Base-by-base conservation (phyloP, 1,140 invertebrate species). In the Aphis craccivora region DNA sequence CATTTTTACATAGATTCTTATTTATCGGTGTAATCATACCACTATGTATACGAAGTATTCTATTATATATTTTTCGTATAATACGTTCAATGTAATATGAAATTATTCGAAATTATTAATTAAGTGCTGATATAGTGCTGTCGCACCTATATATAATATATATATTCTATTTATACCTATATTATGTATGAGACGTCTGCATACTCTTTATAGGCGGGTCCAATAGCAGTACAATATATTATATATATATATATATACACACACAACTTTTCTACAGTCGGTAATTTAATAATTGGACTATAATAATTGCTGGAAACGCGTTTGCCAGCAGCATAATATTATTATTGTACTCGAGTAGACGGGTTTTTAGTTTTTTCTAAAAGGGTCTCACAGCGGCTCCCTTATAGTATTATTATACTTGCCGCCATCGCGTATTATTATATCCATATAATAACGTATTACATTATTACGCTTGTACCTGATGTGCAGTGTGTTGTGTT, bases 331-430 rank as follows among this genome's bases (percentile, higher is more conserved):
- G 14, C 3, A n/a, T 76, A 76, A 76, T 76, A 76, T 76, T 76
- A 76, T 76, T 76, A 76, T 35, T 76, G n/a, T 30, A 76, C 60
- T 1, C 30, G 3, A n/a, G 11, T 76, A 76, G 60, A 35, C 14
- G 30, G 14, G n/a, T 76, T 76, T 76, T 76, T n/a, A 76, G 60
- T 76, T 76, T 76, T 76, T 76, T n/a, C n/a, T 76, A 18, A 76
- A 67, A 76, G 60, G n/a, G 60, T 76, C n/a, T 67, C 60, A 30
- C 60, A 18, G 60, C 30, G 18, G n/a, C 14, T 76, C n/a, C 60
- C n/a, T 76, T 76, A 76, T 76, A 76, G n/a, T n/a, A 76, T 76
- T 67, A 67, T 67, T 76, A 76, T 35, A 76, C n/a, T 76, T 76
- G 30, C 4, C n/a, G 30, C n/a, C 4, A 14, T n/a, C 0, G 14